These are phyloP conservation scores for Squalus acanthias DNA, from an alignment of 2,797 vertebrate species.

Conservation along the genomic window DNA sequence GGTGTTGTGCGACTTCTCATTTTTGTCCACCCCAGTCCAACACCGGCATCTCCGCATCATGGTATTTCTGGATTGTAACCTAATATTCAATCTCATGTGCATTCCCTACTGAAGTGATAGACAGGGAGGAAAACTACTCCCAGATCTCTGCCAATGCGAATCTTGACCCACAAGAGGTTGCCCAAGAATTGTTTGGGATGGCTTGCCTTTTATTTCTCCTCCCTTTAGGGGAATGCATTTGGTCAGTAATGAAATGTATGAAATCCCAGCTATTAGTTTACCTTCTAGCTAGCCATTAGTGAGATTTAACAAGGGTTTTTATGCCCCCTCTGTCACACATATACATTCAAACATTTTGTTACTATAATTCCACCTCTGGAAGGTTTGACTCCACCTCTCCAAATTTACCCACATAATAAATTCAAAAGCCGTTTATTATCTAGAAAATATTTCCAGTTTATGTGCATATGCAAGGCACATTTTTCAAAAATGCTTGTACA, in stretches of 20 bases:
- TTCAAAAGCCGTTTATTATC: background rate
- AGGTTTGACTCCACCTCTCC: background rate
- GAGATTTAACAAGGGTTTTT: background rate
- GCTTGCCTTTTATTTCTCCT: background rate
- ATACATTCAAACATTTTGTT: background rate
- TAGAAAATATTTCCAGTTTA: background rate
- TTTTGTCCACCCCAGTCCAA: no score
- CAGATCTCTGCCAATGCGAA: background rate
- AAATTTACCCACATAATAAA: background rate
- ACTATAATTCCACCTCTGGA: background rate
- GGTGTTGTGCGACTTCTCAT: no score
- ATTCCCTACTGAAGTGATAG: background rate
- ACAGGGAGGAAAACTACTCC: background rate
- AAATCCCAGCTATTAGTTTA: background rate
- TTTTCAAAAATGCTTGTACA: background rate
- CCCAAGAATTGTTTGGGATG: background rate
- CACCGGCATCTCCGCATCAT: no score
- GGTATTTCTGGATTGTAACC: background rate
- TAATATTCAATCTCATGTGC: background rate
- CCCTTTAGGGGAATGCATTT: background rate
- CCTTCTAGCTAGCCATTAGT: no score
- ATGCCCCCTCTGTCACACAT: background rate
- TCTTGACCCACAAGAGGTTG: background rate
- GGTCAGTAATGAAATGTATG: background rate
- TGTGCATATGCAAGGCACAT: background rate